A percentile compares a stretch with the other conserved stretches of the same genome.
Conservation (phyloP, 2,888 invertebrate species). For the Resseliella maxima region DNA sequence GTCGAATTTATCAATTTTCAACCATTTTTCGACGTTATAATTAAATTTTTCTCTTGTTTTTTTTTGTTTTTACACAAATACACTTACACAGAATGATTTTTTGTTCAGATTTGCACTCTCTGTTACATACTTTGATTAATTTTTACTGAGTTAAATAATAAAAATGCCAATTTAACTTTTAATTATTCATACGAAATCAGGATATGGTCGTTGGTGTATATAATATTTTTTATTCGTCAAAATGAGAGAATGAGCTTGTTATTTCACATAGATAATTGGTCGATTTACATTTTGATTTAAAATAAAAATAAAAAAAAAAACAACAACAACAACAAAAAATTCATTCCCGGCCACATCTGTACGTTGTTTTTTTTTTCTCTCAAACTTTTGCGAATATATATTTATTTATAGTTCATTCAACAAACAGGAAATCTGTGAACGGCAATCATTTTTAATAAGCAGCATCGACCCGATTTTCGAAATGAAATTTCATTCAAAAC, state of each 20-base stretch:
- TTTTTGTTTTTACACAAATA: neutral
- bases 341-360: neutral
- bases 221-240: neutral
- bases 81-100: too few species aligned
- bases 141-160: neutral
- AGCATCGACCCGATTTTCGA: neutral
- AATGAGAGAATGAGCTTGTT: neutral
- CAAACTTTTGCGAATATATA: neutral
- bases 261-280: neutral
- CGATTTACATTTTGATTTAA: neutral
- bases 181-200: conserved; percentile 12
- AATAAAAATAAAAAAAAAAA: too few species aligned
- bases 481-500: neutral
- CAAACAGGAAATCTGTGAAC: neutral
- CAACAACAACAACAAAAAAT: neutral
- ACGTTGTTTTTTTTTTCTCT: neutral
- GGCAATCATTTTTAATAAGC: neutral
- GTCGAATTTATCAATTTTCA: neutral
- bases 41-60: neutral
- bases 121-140: too few species aligned
- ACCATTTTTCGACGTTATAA: neutral
- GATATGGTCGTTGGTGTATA: neutral
- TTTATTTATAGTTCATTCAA: neutral
- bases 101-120: neutral
- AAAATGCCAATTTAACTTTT: neutral